These are phyloP conservation scores for Arge pagana DNA, from an alignment of 2,888 invertebrate species.

Conservation along the genomic window DNA sequence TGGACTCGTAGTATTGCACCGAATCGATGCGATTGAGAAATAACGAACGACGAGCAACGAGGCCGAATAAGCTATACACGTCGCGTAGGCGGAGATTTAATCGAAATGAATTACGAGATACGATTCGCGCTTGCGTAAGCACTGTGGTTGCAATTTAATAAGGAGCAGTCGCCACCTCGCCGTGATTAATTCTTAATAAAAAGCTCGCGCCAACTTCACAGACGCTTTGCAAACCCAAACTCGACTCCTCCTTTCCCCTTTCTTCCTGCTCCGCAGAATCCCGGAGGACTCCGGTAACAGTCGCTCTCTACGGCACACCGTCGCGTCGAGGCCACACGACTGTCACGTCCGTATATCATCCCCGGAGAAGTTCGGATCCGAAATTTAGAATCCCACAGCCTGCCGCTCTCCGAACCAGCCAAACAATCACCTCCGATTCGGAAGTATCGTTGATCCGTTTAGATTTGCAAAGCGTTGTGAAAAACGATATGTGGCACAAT, in stretches of 20 bases:
- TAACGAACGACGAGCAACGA: no score
- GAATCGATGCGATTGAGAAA: no score
- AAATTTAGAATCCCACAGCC: not conserved
- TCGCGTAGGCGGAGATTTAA: no score
- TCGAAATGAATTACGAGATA: no score
- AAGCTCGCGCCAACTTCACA: slow-evolving; percentile 53
- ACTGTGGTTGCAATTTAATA: slow-evolving; percentile 38
- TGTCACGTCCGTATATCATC: no score
- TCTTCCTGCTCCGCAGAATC: slow-evolving; percentile 26
- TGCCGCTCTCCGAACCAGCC: slow-evolving; percentile 8
- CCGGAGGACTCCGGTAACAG: slow-evolving; percentile 26
- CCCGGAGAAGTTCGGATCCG: slow-evolving; percentile 47
- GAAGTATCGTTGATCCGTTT: no score
- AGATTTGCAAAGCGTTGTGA: no score
- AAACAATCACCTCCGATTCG: no score
- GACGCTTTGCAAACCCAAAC: slow-evolving; percentile 49
- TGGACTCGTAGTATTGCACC: no score
- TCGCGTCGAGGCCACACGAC: not conserved
- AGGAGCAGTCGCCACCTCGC: slow-evolving; percentile 49
- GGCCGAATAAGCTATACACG: no score
- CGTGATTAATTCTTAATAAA: slow-evolving; percentile 55
- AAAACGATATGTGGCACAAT: no score
- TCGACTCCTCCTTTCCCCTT: slow-evolving; percentile 40
- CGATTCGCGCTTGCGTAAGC: slow-evolving; percentile 42
- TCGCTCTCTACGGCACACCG: not conserved